Conservation (phyloP, 2,888 invertebrate species). For the Acronicta aceris region DNA sequence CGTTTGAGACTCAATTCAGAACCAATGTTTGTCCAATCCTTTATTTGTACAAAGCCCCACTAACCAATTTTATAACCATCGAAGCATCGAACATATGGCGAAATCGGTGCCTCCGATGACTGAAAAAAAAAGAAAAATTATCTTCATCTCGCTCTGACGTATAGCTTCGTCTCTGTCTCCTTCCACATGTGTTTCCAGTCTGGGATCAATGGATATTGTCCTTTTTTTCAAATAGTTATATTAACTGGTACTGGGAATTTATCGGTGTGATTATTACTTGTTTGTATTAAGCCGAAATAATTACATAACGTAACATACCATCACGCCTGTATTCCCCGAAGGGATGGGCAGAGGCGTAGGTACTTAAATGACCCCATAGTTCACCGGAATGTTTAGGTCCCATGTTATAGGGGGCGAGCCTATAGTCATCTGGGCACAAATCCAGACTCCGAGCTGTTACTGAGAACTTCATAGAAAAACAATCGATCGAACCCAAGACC, state of each 20-base stretch:
- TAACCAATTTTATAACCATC: slow-evolving; percentile 70
- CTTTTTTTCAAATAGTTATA: slow-evolving; percentile 68
- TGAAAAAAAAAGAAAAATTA: slow-evolving; percentile 66
- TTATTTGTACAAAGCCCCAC: slow-evolving; percentile 50
- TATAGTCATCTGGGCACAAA: too few relatives aligned
- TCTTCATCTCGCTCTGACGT: slow-evolving; percentile 55
- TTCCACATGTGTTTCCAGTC: slow-evolving; percentile 78
- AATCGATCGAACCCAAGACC: too few relatives aligned
- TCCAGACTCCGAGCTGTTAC: too few relatives aligned
- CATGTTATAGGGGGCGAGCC: too few relatives aligned
- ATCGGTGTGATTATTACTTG: slow-evolving; percentile 50
- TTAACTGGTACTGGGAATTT: slow-evolving; percentile 65
- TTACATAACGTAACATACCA: too few relatives aligned
- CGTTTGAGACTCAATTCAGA: slow-evolving; percentile 29
- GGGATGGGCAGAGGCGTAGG: too few relatives aligned
- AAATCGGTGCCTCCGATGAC: slow-evolving; percentile 76
- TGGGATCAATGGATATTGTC: slow-evolving; percentile 79
- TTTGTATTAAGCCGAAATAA: slow-evolving; percentile 30
- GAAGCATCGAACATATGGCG: slow-evolving; percentile 73
- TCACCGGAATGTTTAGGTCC: too few relatives aligned
- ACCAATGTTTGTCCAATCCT: slow-evolving; percentile 27
- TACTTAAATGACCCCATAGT: too few relatives aligned
- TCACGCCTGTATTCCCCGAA: too few relatives aligned
- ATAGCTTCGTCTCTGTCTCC: slow-evolving; percentile 63
- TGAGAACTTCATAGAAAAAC: too few relatives aligned